Evolutionary conservation across 2,797 vertebrate genomes (phyloP).

Genomic region (Spondyliosoma cantharus): DNA sequence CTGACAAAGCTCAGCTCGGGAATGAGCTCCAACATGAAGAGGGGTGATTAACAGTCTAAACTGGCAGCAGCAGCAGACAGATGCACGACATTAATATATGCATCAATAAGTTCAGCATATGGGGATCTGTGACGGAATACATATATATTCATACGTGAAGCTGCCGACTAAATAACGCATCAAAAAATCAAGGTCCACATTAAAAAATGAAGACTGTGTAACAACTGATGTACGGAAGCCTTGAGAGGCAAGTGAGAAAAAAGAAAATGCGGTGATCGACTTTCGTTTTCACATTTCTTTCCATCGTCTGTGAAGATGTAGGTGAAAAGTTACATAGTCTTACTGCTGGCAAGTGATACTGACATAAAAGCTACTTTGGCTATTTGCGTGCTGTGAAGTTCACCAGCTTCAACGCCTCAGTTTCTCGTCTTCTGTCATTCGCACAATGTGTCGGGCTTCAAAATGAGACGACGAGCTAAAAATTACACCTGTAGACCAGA

Average conservation of each 20-base stretch:
- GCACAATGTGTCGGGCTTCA: not conserved
- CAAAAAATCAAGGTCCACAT: not conserved
- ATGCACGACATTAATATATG: slow-evolving; percentile 55
- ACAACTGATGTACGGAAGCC: too few relatives aligned
- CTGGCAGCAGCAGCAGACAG: slow-evolving; percentile 40
- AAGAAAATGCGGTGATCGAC: too few relatives aligned
- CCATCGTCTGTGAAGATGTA: too few relatives aligned
- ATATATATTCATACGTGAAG: too few relatives aligned
- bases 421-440: not conserved
- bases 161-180: too few relatives aligned
- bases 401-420: not conserved
- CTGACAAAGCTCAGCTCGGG: slow-evolving; percentile 20
- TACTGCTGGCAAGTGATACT: too few relatives aligned
- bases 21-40: slow-evolving; percentile 36
- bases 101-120: slow-evolving; percentile 42
- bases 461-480: not conserved
- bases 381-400: not conserved
- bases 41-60: slow-evolving; percentile 47
- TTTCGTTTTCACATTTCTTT: too few relatives aligned
- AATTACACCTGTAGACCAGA: not conserved
- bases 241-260: too few relatives aligned
- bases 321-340: too few relatives aligned
- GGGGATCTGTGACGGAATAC: slow-evolving; percentile 37
- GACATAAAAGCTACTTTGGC: not conserved
- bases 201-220: not conserved